Evolutionary conservation across 2,888 invertebrate genomes (phyloP).

Genomic region (Copidosoma aretas): DNA sequence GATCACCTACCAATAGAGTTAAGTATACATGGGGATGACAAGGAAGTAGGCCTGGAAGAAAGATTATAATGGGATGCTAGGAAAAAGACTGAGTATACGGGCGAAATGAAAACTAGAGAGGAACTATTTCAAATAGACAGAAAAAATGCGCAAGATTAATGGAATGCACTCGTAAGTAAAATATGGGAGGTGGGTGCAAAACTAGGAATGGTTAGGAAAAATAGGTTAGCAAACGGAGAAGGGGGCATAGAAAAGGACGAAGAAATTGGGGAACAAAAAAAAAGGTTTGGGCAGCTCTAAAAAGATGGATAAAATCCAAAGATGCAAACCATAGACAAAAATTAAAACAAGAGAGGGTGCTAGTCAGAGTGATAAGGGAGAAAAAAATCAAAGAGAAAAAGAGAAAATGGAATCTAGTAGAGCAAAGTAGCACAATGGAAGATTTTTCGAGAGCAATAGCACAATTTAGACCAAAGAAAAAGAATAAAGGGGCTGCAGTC

Average conservation of each 20-base stretch:
- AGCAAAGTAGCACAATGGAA: background rate
- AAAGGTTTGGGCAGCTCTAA: background rate
- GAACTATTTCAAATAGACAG: background rate
- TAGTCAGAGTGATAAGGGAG: background rate
- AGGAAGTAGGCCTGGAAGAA: background rate
- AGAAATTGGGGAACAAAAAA: background rate
- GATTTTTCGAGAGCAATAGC: background rate
- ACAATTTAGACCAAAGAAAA: background rate
- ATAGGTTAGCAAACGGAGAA: background rate
- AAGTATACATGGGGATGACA: background rate
- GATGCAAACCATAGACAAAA: background rate
- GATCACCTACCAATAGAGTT: constrained; percentile 6
- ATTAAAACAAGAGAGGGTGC: background rate
- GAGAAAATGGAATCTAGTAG: too few species aligned
- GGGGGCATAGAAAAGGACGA: too few species aligned
- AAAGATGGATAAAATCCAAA: background rate
- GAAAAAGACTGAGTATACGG: background rate
- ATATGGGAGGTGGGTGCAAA: background rate
- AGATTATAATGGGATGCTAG: background rate
- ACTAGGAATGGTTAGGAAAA: background rate
- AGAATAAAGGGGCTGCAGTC: background rate
- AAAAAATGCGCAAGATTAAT: background rate
- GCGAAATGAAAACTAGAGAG: background rate
- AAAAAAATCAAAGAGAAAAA: background rate
- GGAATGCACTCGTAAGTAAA: background rate